Base-by-base conservation (phyloP, 2,888 invertebrate genomes). In the Carabus problematicus region DNA sequence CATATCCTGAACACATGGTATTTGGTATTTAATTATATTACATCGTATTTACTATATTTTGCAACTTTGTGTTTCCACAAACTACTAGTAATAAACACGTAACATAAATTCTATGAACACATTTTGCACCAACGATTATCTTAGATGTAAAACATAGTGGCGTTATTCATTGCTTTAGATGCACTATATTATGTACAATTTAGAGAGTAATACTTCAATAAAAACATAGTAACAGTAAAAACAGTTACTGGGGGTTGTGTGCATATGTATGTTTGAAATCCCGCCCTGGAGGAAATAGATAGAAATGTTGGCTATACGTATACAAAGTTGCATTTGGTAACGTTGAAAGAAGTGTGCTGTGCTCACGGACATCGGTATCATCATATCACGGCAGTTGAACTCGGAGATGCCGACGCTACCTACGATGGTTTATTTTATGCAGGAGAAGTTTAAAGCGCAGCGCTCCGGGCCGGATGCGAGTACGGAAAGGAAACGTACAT, bases 361-460 rank as follows among this genome's bases (percentile, higher is more conserved):
- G 49, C 49, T 9, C 16, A 19, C 19, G 18, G n/a, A 29, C 55
- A 55, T 18, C 19, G 9, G 9, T 14, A 18, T 18, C 29, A 58
- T 66, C 66, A 66, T 66, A 56, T 66, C 56, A 66, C 58, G 58
- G 66, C 66, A 66, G 66, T 66, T 66, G 58, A 56, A 66, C 58
- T 58, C 52, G 49, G 63, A 45, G 41, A 42, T 41, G 59, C 39
- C 40, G 59, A 12, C 59, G 59, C 9, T 16, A 16, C 41, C 29
- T 12, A 60, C 62, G 52, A 29, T 47, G 66, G 56, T 66, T 66
- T 66, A 66, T 66, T 66, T 66, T 66, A 66, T 66, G 58, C 58
- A 45, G 58, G 66, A 66, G 58, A 66, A 66, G 58, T 66, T 66
- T 58, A 43, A 41, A 45, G 66, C 58, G 58, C n/a, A n/a, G 45